Percentiles rank a stretch among this genome's conserved stretches.
Evolutionary conservation across 1,140 invertebrate genomes (phyloP).

Genomic region (Heliconius hermathena): DNA sequence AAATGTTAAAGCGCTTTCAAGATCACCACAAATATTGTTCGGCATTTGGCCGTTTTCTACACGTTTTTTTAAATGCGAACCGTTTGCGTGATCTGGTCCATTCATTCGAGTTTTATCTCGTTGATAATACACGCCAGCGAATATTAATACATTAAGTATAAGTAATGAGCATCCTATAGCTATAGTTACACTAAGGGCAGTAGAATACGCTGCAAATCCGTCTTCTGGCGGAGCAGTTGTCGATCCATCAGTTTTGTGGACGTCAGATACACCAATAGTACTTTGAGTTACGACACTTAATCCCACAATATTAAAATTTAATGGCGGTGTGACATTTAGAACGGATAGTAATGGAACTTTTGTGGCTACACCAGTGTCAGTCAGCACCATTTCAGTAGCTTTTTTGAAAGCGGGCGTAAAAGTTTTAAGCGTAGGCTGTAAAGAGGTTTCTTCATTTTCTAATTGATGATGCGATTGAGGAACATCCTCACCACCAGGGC

Average conservation of each 20-base stretch:
- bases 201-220: constrained; percentile 93
- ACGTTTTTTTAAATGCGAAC: constrained; percentile 86
- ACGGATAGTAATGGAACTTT: constrained; percentile 73
- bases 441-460: constrained; percentile 85
- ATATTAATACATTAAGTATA: constrained; percentile 95
- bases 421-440: constrained; percentile 79
- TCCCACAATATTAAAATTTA: constrained; percentile 73
- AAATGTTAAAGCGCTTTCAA: constrained; percentile 86
- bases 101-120: constrained; percentile 91
- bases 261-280: constrained; percentile 53
- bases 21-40: constrained; percentile 90
- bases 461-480: constrained; percentile 93
- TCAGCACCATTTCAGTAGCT: constrained; percentile 80
- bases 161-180: constrained; percentile 96
- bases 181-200: constrained; percentile 94
- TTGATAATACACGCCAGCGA: constrained; percentile 96
- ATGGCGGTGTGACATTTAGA: constrained; percentile 70
- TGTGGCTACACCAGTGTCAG: constrained; percentile 65
- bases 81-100: constrained; percentile 80
- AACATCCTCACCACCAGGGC: constrained; percentile 92
- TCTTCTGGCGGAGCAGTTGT: constrained; percentile 86
- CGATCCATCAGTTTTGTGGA: constrained; percentile 73
- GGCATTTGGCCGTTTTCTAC: constrained; percentile 93
- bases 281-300: constrained; percentile 60
- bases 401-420: constrained; percentile 81